Base-by-base conservation (phyloP, 2,888 invertebrate genomes). In the Coremacera marginata region DNA sequence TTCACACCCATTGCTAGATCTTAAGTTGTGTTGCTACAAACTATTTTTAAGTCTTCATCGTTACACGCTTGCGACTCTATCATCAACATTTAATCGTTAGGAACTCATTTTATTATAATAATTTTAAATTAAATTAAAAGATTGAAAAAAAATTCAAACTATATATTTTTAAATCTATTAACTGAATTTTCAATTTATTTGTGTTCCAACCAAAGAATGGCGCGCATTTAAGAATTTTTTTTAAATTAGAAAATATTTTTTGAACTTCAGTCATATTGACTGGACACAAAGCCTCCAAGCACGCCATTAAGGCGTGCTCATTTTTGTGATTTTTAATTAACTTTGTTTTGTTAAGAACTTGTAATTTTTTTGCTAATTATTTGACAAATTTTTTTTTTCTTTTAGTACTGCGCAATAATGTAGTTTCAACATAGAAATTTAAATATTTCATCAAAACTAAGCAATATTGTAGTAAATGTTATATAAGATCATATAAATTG, bases 191-290 rank as follows among this genome's bases (percentile, higher is more conserved):
- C 11, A 44, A 11, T 44, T 44, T 14, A 44, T 44, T 44, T 44
- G 44, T 44, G 44, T 3, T 44, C 2, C 44, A 11, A 2, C 11
- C 44, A 44, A 44, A 44, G 4, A 7, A 2, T 44, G 31, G 16
- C n/a, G 44, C 67, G 5, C 65, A 79, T 78, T 49, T 80, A 81
- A 79, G 57, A 25, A 60, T 60, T 70, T 70, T 31, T 70, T 31
- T 51, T 37, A 3, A 70, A 77, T 49, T 11, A 57, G 67, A 65
- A 73, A 74, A 68, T 80, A 65, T 72, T 77, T 49, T 79, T 78
- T 80, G 79, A 77, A 80, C 79, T 79, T 84, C 82, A 83, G 86
- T 86, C 86, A 86, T 86, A 86, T 86, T 86, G 86, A 86, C 83
- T 85, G 84, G 81, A 78, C 70, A 76, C 79, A 72, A 60, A 62